Base-by-base conservation (phyloP, 1,140 invertebrate species). In the Saxidomus purpurata region DNA sequence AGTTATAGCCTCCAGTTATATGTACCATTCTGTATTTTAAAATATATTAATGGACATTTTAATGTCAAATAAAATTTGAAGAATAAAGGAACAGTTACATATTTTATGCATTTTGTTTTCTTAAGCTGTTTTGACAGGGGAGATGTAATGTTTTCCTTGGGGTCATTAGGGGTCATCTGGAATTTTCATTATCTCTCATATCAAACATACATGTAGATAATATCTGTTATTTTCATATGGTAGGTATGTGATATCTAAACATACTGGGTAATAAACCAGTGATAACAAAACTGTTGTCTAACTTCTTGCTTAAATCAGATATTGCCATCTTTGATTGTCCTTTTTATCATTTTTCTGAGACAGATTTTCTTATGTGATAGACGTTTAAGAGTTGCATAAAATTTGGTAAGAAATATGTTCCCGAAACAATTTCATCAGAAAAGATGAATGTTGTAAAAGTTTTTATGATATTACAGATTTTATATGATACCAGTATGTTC, bases 221-320 rank as follows among this genome's bases (percentile, higher is more conserved):
- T 71, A 36, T 71, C 67, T 38, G 34, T 71, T 71, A 34, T 71
- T 71, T 71, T 71, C 67, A 71, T 71, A 71, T 71, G 31, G 67
- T 71, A 38, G 22, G 67, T 71, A 71, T 71, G 61, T 67, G 36
- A 63, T 63, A 63, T 63, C 19, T 28, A 25, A 28, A 63, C 59
- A 63, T 28, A 25, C 8, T 22, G 6, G 4, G 25, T 28, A 63
- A 28, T 63, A 63, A 55, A 55, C 8, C 59, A 19, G n/a, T 63
- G 59, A 63, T 63, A 63, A 63, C 25, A 28, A 63, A 25, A 63
- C 59, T 63, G 25, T 63, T 63, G 25, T 25, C 59, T 63, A 63
- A 63, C 28, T 9, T n/a, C 59, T 28, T n/a, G 1, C n/a, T 63
- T 63, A 28, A 28, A 63, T 63, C 59, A n/a, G 25, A 25, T 63